Conservation (phyloP, 2,888 invertebrate genomes). For the Drosophila percnosoma region DNA sequence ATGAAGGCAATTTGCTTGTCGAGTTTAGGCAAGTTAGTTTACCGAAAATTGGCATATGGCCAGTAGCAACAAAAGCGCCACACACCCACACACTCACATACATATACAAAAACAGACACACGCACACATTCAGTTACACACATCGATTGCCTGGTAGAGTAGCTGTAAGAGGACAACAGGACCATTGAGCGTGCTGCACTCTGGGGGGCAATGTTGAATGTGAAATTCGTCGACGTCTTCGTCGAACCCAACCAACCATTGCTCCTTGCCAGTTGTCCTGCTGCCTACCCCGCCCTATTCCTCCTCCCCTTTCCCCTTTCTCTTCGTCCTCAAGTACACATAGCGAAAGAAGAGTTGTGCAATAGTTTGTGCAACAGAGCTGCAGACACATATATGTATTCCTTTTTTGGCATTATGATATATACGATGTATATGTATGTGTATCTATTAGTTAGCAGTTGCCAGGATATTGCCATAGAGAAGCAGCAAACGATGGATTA, state of each 20-base stretch:
- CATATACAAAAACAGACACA: constrained; percentile 4
- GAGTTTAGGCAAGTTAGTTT: constrained; percentile 82
- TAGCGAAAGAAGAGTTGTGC: constrained; percentile 60
- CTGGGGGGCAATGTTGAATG: constrained; percentile 66
- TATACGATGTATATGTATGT: constrained; percentile 19
- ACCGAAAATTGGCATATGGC: constrained; percentile 83
- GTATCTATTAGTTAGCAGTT: constrained; percentile 59
- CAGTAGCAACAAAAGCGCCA: constrained; percentile 75
- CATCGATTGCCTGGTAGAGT: constrained; percentile 58
- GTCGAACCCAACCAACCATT: constrained; percentile 47
- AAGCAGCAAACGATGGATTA: constrained; percentile 63
- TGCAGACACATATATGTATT: constrained; percentile 25
- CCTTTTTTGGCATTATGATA: constrained; percentile 48
- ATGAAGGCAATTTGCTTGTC: constrained; percentile 81
- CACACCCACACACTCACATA: constrained; percentile 18
- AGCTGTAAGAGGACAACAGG: constrained; percentile 54
- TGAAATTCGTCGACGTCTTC: constrained; percentile 64
- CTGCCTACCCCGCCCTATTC: background rate
- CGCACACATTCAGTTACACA: constrained; percentile 31
- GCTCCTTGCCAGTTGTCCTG: constrained; percentile 36
- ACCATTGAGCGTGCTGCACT: constrained; percentile 62
- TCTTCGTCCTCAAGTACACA: constrained; percentile 25
- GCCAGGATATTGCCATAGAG: constrained; percentile 43
- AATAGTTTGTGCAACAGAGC: constrained; percentile 65
- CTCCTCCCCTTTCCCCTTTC: background rate